These are phyloP conservation scores for Phylloscopus whistleri DNA, from an alignment of 2,113 vertebrate genomes.

Conservation along the genomic window DNA sequence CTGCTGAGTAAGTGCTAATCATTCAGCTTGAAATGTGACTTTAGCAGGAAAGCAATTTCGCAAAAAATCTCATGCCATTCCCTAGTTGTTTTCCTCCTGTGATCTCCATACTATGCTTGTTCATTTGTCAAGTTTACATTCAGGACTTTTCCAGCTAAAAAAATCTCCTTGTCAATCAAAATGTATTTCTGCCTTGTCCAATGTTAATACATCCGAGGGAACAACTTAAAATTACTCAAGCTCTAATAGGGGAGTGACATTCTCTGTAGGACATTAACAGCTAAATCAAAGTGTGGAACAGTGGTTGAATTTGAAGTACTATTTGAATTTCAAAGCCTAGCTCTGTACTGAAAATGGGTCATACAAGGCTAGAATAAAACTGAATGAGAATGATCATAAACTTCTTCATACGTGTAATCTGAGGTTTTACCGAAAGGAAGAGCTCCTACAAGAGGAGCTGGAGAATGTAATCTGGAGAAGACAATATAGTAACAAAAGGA, in stretches of 20 bases:
- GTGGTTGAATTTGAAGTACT: not conserved
- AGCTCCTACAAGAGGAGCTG: not conserved
- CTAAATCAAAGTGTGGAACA: not conserved
- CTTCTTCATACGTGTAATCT: not conserved
- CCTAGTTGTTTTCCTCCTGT: not conserved
- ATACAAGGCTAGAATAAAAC: not conserved
- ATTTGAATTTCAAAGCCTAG: not conserved
- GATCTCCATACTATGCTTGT: not conserved
- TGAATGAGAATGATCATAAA: not conserved
- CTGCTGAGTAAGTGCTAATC: constrained; percentile 47
- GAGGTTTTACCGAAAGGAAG: not conserved
- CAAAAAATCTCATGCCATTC: not conserved
- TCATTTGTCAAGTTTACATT: not conserved
- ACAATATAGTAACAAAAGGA: not conserved
- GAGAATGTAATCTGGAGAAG: not conserved
- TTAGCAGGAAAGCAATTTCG: constrained; percentile 9
- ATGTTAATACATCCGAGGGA: not conserved
- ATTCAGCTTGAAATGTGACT: constrained; percentile 29
- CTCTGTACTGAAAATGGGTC: not conserved
- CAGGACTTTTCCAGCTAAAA: not conserved
- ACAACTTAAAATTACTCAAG: not conserved
- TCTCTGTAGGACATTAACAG: not conserved
- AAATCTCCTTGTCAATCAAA: not conserved
- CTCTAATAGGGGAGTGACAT: not conserved
- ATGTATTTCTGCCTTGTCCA: not conserved